Conservation (phyloP, 92 coral and sea anemone genomes). For the Porites evermanni region DNA sequence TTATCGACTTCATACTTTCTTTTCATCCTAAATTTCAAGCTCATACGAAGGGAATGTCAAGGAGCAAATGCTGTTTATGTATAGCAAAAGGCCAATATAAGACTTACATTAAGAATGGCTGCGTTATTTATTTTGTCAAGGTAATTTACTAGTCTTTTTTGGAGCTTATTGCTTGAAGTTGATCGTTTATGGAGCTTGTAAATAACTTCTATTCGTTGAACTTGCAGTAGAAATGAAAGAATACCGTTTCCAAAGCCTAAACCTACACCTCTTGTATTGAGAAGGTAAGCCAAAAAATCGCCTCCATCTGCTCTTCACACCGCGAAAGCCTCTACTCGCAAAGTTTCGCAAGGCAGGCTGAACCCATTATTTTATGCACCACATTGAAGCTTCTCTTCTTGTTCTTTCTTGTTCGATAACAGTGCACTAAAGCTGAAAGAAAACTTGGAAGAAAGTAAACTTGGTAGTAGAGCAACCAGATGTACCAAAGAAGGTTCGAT, state of each 20-base stretch:
- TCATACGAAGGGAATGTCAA: too few species aligned
- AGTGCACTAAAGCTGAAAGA: constrained; percentile 44
- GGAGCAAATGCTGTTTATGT: too few species aligned
- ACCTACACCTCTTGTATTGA: constrained; percentile 33
- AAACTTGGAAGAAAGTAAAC: not conserved
- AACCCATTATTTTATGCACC: not conserved
- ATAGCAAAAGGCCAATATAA: not conserved
- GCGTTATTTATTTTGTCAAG: constrained; percentile 20
- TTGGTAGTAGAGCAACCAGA: not conserved
- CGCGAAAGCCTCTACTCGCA: too few species aligned
- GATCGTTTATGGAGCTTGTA: not conserved
- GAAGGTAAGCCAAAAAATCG: constrained; percentile 19
- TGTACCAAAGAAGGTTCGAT: not conserved
- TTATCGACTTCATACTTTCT: too few species aligned
- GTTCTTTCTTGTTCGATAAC: not conserved
- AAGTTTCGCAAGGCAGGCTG: too few species aligned
- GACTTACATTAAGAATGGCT: not conserved
- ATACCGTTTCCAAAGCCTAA: constrained; percentile 34
- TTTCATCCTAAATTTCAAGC: too few species aligned
- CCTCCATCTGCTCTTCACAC: too few species aligned
- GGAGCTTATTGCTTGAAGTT: too few species aligned
- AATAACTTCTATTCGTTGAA: not conserved
- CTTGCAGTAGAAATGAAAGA: constrained; percentile 42
- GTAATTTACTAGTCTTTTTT: not conserved
- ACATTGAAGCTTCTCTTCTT: not conserved